Evolutionary conservation across 2,888 invertebrate genomes (phyloP), one percentile per base, ranked within the genome.

Genomic region (Cantharis rustica): DNA sequence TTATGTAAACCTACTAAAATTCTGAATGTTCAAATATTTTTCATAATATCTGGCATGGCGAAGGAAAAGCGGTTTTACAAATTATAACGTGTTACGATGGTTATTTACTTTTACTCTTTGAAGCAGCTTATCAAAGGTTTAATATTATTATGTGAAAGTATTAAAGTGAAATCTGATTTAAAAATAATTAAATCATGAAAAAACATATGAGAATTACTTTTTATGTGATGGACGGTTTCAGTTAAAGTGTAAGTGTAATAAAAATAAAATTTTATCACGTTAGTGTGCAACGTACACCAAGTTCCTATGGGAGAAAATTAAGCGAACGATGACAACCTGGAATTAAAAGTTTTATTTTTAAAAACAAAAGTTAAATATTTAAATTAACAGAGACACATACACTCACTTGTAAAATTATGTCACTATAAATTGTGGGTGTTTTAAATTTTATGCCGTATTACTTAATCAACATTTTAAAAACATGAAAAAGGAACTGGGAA

Each of bases 131-230:
- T 47, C 47, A 47, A 47, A 47, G 47, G 47, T 47, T n/a, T n/a
- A 47, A 47, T 47, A 47, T 47, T 47, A 47, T 47, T 47, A 47
- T 47, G n/a, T n/a, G 47, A 47, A 47, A 47, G 47, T 47, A 47
- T 47, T n/a, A 47, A n/a, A 47, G 47, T 47, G 47, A 47, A 47
- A 47, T 47, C 3, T 47, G 47, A 47, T 47, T n/a, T 47, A 71
- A 70, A 16, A 71, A 26, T 75, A 75, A 75, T 75, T 75, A 75
- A 75, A 75, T 75, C 68, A n/a, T 2, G 47, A 9, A n/a, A n/a
- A 47, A 47, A 47, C n/a, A n/a, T 47, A n/a, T 9, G 47, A n/a
- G 47, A 47, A 47, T 47, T 47, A 47, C 7, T 47, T 47, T 47
- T 47, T 47, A 47, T 47, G 47, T 47, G 47, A 47, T n/a, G 47